Conservation (phyloP, 2,888 invertebrate genomes). For the Smittia sp. region DNA sequence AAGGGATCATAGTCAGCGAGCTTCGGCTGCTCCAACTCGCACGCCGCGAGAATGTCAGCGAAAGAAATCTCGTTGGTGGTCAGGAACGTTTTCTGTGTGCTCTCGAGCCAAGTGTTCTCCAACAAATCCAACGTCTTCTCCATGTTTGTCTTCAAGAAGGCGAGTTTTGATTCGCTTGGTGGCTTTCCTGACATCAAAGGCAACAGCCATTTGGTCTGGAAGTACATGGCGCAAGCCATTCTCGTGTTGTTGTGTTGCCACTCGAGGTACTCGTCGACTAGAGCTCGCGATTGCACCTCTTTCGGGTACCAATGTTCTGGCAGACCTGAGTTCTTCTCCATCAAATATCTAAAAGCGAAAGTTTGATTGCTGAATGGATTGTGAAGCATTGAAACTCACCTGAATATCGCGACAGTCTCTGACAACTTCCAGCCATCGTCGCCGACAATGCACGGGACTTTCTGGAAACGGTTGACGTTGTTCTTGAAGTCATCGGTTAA, state of each 20-base stretch:
- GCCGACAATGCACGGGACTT: constrained; percentile 67
- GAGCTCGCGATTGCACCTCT: constrained; percentile 58
- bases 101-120: constrained; percentile 60
- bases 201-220: constrained; percentile 56
- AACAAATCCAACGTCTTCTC: constrained; percentile 42
- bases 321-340: constrained; percentile 44
- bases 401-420: constrained; percentile 67
- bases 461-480: constrained; percentile 59
- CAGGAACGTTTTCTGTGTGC: constrained; percentile 55
- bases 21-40: constrained; percentile 78
- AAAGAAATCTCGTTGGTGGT: constrained; percentile 63
- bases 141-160: constrained; percentile 50
- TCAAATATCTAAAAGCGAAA: not conserved
- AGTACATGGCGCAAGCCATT: constrained; percentile 59
- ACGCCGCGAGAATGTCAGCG: constrained; percentile 73
- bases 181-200: constrained; percentile 57
- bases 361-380: not conserved
- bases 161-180: constrained; percentile 50
- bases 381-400: constrained; percentile 52
- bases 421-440: constrained; percentile 61
- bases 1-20: constrained; percentile 65
- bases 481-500: constrained; percentile 59
- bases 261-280: constrained; percentile 67
- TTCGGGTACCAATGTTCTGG: constrained; percentile 64
- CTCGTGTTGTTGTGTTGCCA: constrained; percentile 70